Evolutionary conservation across 2,113 vertebrate species (phyloP).

Genomic region (Corythoichthys haematopterus): DNA sequence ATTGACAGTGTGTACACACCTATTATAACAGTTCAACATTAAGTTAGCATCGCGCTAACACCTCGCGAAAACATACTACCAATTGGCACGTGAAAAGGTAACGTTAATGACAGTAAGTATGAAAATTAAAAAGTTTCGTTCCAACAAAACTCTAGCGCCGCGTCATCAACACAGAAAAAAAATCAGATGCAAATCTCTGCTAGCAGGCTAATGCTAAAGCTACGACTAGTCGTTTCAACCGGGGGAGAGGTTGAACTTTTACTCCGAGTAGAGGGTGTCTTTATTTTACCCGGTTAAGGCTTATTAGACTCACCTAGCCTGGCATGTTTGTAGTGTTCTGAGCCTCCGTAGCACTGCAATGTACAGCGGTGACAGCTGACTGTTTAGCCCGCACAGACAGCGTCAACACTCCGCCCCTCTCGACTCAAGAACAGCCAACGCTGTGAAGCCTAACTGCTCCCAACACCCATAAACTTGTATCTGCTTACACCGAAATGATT

Average conservation of each 20-base stretch:
- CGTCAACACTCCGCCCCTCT: conserved; percentile 13
- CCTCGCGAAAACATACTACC: neutral
- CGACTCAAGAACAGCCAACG: neutral
- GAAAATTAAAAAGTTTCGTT: too few relatives aligned
- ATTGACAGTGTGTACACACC: neutral
- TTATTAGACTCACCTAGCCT: neutral
- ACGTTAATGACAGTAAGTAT: neutral
- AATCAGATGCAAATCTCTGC: conserved; percentile 29
- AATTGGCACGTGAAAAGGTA: neutral
- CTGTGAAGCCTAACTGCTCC: neutral
- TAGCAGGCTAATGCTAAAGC: conserved; percentile 37
- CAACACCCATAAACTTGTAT: neutral
- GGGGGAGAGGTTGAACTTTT: neutral
- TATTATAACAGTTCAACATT: neutral
- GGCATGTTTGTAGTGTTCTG: neutral
- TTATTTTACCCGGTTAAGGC: neutral
- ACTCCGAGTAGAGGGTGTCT: neutral
- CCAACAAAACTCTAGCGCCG: conserved; percentile 24
- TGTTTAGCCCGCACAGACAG: neutral
- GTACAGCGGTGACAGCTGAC: conserved; percentile 7
- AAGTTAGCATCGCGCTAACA: neutral
- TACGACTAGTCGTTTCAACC: conserved; percentile 14
- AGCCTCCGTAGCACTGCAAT: neutral
- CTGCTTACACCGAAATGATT: neutral
- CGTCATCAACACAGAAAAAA: conserved; percentile 24